Evolutionary conservation across 2,888 invertebrate genomes (phyloP).

Genomic region (Podotricha telesiphe): DNA sequence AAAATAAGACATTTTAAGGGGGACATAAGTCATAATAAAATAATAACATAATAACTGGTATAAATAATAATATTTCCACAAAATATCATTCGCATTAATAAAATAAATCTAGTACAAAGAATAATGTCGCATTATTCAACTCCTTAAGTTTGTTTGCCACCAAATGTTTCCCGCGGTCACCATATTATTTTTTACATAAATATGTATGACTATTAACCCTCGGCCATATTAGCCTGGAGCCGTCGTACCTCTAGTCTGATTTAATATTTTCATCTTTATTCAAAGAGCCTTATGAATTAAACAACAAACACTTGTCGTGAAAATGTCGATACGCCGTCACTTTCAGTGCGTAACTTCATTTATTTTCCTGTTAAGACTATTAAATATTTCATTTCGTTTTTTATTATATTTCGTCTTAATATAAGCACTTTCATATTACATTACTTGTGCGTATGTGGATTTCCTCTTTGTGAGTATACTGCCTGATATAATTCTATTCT

Average conservation of each 20-base stretch:
- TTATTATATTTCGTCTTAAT: conserved; percentile 3
- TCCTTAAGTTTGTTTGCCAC: conserved; percentile 12
- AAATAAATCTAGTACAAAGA: conserved; percentile 5
- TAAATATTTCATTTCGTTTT: conserved; percentile 30
- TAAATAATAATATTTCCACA: not conserved
- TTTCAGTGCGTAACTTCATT: conserved; percentile 63
- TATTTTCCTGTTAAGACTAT: conserved; percentile 54
- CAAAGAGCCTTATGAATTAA: conserved; percentile 25
- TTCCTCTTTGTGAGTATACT: not conserved
- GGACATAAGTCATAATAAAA: too few species aligned
- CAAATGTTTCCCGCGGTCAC: conserved; percentile 12
- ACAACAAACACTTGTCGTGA: conserved; percentile 20
- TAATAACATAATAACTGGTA: too few species aligned
- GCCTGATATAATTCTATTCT: not conserved
- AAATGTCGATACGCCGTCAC: conserved; percentile 57
- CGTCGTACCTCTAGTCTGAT: conserved; percentile 60
- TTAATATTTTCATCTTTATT: conserved; percentile 83
- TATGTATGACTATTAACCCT: conserved; percentile 77
- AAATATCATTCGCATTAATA: not conserved
- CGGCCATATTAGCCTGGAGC: conserved; percentile 68
- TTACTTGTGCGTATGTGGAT: conserved; percentile 4
- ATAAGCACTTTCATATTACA: conserved; percentile 20
- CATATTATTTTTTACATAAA: conserved; percentile 67
- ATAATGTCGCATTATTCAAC: not conserved
- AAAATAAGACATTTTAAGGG: too few species aligned